Evolutionary conservation across 1,140 invertebrate genomes (phyloP), one percentile per base, ranked within the genome.

Genomic region (Drosophila lacertosa): DNA sequence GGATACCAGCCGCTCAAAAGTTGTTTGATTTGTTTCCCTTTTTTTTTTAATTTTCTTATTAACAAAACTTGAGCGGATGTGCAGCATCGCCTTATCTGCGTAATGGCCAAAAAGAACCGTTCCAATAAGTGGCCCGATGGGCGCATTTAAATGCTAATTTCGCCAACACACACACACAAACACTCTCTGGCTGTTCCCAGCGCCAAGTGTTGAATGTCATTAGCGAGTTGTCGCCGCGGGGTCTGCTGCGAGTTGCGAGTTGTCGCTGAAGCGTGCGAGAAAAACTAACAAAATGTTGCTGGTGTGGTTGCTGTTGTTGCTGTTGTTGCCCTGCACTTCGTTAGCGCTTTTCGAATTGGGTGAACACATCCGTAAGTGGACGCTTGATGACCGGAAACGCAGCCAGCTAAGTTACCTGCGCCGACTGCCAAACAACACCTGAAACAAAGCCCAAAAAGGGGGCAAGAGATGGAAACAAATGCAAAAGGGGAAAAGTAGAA

Each of bases 361-460:
- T 53, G 51, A 63, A 63, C 54, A 84, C 57, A 81, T 86, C 77
- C 76, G 73, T 67, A 86, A 80, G 71, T 80, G 80, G 77, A 77
- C 62, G 74, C 70, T 83, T 88, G 82, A 89, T 86, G 82, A 68
- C 82, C 82, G 82, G 82, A 86, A 86, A 81, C 70, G 78, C 39
- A 74, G 69, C 50, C 54, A 73, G 76, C 59, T 48, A 62, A 77
- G 62, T 68, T 77, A 84, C 76, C 79, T 86, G 73, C 35, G 65
- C 45, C 11, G 68, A 71, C 68, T 67, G 68, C 20, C 68, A 71
- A 40, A 74, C 55, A 66, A 77, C 80, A 84, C 81, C 81, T 80
- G 81, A 84, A 57, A 45, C 72, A 58, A 53, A 33, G 40, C 42
- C 16, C 20, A 15, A 20, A 42, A 40, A 32, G 20, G 24, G 24